Conservation (phyloP, 2,888 invertebrate genomes). For the Drosophila rubida region DNA sequence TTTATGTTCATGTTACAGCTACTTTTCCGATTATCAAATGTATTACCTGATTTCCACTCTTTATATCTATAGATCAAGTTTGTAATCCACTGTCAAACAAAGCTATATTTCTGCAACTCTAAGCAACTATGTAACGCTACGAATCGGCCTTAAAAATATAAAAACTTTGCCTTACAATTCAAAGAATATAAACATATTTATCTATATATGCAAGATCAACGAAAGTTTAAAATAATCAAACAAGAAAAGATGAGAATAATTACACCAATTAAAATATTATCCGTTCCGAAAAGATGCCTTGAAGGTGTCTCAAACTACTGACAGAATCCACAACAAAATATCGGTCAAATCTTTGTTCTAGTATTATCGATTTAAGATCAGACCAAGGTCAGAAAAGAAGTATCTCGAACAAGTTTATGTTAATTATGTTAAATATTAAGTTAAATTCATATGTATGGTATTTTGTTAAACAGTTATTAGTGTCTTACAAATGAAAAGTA, state of each 20-base stretch:
- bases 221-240: background rate
- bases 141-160: constrained; percentile 11
- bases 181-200: constrained; percentile 7
- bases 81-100: background rate
- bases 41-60: constrained; percentile 16
- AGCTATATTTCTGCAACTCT: background rate
- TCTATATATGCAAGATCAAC: background rate
- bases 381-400: constrained; percentile 7
- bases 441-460: constrained; percentile 4
- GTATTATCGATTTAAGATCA: background rate
- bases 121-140: background rate
- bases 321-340: background rate
- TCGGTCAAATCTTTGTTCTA: background rate
- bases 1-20: constrained; percentile 30
- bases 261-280: background rate
- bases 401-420: constrained; percentile 15
- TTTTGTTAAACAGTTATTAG: constrained; percentile 25
- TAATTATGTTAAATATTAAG: constrained; percentile 25
- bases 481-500: constrained; percentile 16
- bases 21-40: background rate
- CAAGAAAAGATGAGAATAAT: background rate
- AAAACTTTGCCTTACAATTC: constrained; percentile 21
- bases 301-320: background rate
- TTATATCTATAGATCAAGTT: constrained; percentile 2
- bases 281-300: background rate